Conservation (phyloP, 2,888 invertebrate species). For the Alloscopus bannaensis region DNA sequence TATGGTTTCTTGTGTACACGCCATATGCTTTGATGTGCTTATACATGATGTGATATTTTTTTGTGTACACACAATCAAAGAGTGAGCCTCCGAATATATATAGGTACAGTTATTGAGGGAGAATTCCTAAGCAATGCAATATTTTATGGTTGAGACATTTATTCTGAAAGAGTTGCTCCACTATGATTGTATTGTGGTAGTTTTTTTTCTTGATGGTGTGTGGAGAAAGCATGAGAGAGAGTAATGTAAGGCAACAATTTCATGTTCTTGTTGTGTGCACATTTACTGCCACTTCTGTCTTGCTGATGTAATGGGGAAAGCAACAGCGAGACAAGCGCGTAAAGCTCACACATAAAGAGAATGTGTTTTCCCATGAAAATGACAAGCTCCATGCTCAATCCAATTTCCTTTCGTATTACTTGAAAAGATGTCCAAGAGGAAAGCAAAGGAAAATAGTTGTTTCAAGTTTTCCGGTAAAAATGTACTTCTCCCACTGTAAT, state of each 20-base stretch:
- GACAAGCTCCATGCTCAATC: conserved; percentile 61
- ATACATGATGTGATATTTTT: too few relatives aligned
- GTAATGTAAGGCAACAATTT: conserved; percentile 46
- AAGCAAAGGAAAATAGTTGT: conserved; percentile 63
- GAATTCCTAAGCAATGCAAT: conserved; percentile 38
- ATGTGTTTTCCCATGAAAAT: conserved; percentile 54
- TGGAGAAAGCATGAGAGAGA: conserved; percentile 6
- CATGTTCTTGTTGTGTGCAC: conserved; percentile 39
- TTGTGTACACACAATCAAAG: too few relatives aligned
- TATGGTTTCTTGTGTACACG: too few relatives aligned
- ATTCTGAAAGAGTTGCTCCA: conserved; percentile 46
- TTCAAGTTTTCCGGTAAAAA: conserved; percentile 65
- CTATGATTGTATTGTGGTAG: neutral
- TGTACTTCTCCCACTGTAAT: conserved; percentile 55
- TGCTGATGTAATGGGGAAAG: neutral
- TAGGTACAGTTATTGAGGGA: conserved; percentile 36
- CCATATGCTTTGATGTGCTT: too few relatives aligned
- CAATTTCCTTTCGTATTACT: conserved; percentile 64
- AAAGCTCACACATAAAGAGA: conserved; percentile 17
- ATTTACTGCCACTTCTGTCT: conserved; percentile 15
- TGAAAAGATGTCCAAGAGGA: conserved; percentile 61
- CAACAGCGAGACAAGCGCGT: conserved; percentile 1
- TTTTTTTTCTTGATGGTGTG: conserved; percentile 13
- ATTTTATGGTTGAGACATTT: conserved; percentile 51
- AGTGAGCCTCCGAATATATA: too few relatives aligned